These are phyloP conservation scores for Exaiptasia diaphana DNA, from an alignment of 64 coral and sea anemone species.

Conservation along the genomic window DNA sequence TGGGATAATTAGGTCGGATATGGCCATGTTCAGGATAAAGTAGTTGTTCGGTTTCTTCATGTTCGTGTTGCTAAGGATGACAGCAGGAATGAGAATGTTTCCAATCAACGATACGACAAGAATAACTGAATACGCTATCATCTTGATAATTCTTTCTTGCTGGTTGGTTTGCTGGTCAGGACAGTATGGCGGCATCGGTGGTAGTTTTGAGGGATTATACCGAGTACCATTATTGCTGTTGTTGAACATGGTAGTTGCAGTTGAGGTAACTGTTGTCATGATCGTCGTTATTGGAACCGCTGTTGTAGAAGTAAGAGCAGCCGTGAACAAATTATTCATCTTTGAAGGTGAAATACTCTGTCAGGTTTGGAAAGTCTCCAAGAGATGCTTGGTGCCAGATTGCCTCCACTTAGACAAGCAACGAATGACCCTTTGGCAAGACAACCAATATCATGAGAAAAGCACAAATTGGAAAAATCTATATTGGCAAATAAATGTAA, in stretches of 20 bases:
- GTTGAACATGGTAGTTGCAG: too few relatives aligned
- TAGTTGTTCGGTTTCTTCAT: constrained; percentile 51
- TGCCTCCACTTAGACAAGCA: not conserved
- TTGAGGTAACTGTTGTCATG: not conserved
- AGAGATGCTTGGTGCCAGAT: not conserved
- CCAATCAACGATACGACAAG: constrained; percentile 30
- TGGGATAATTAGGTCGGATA: constrained; percentile 19
- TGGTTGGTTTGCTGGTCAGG: not conserved
- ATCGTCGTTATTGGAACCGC: not conserved
- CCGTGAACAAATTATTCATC: not conserved
- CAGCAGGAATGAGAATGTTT: constrained; percentile 37
- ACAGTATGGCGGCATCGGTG: not conserved
- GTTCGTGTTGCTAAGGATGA: constrained; percentile 28
- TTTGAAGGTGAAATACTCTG: too few relatives aligned
- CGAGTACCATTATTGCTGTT: not conserved
- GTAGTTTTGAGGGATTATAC: not conserved
- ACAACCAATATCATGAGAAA: constrained; percentile 8
- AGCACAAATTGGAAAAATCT: not conserved
- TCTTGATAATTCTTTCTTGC: not conserved
- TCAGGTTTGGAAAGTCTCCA: too few relatives aligned
- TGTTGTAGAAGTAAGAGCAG: not conserved
- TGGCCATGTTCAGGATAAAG: constrained; percentile 59
- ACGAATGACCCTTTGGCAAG: not conserved
- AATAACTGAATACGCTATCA: constrained; percentile 13
- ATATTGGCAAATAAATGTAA: too few relatives aligned